A percentile compares a stretch with the other conserved stretches of the same genome.
These are phyloP conservation scores for Cottus gobio DNA, from an alignment of 2,113 vertebrate species.

Conservation along the genomic window DNA sequence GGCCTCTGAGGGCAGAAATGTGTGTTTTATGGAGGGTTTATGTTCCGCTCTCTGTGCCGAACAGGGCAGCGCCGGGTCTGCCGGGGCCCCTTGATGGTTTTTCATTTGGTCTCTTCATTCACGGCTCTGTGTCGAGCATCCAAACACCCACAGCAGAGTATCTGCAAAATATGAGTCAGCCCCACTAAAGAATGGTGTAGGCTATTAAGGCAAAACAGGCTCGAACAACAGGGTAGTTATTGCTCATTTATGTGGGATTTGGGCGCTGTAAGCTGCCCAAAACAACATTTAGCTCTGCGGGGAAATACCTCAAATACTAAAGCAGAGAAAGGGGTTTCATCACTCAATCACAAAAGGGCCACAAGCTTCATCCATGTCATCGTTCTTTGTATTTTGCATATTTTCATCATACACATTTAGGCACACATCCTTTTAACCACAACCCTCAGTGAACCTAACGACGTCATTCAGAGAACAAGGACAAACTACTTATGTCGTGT, in stretches of 20 bases:
- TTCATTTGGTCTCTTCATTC: constrained; percentile 49
- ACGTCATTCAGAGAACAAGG: neutral
- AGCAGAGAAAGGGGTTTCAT: neutral
- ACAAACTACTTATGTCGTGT: neutral
- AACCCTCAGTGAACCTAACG: neutral
- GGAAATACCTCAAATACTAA: neutral
- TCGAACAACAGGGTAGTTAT: neutral
- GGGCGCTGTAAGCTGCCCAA: neutral
- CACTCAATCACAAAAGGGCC: neutral
- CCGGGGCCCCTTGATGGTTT: constrained; percentile 39
- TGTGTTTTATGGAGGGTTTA: constrained; percentile 43
- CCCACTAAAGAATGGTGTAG: neutral
- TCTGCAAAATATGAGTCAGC: constrained; percentile 23
- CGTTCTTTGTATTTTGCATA: neutral
- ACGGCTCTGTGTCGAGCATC: constrained; percentile 43
- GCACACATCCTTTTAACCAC: neutral
- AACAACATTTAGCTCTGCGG: neutral
- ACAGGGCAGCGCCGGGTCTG: constrained; percentile 11
- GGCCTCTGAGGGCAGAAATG: constrained; percentile 5
- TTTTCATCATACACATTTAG: neutral
- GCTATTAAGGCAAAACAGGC: neutral
- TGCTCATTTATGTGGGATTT: constrained; percentile 1
- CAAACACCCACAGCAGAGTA: constrained; percentile 17
- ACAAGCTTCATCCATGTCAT: neutral
- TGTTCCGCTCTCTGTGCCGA: constrained; percentile 18